These are phyloP conservation scores for Epizoanthus rinbou DNA, from an alignment of 92 coral and sea anemone genomes.

Conservation along the genomic window DNA sequence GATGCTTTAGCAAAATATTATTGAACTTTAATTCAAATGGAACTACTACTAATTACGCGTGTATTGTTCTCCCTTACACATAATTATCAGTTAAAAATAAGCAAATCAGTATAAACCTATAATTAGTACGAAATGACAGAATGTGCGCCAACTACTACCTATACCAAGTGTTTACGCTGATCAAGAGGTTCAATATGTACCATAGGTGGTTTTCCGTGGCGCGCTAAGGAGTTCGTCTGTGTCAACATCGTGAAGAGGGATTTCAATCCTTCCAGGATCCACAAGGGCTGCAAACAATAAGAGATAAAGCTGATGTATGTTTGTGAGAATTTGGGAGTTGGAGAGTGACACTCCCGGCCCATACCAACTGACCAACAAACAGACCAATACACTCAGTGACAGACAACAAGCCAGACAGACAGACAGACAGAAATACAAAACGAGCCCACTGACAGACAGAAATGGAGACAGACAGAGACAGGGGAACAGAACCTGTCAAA, in stretches of 20 bases:
- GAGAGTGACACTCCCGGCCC: neutral
- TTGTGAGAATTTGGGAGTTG: neutral
- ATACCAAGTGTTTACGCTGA: no score
- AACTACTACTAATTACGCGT: neutral
- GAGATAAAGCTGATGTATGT: neutral
- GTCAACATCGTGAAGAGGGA: slow-evolving; percentile 80
- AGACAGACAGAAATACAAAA: neutral
- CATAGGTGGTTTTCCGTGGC: slow-evolving; percentile 80
- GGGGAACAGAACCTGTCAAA: no score
- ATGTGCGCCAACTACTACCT: no score
- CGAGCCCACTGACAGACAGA: no score
- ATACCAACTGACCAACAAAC: neutral
- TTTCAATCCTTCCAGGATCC: slow-evolving; percentile 90
- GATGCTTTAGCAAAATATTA: no score
- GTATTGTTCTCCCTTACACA: neutral
- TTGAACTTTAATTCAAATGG: no score
- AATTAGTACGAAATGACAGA: no score
- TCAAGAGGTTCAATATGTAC: slow-evolving; percentile 37
- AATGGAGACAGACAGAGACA: no score
- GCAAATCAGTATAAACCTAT: neutral
- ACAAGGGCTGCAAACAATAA: slow-evolving; percentile 68
- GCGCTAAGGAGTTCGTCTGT: slow-evolving; percentile 76
- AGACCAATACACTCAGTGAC: neutral
- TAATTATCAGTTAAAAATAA: neutral
- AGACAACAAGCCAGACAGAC: neutral